These are phyloP conservation scores for Charaxes varanes DNA, from an alignment of 1,140 invertebrate species.

Conservation along the genomic window DNA sequence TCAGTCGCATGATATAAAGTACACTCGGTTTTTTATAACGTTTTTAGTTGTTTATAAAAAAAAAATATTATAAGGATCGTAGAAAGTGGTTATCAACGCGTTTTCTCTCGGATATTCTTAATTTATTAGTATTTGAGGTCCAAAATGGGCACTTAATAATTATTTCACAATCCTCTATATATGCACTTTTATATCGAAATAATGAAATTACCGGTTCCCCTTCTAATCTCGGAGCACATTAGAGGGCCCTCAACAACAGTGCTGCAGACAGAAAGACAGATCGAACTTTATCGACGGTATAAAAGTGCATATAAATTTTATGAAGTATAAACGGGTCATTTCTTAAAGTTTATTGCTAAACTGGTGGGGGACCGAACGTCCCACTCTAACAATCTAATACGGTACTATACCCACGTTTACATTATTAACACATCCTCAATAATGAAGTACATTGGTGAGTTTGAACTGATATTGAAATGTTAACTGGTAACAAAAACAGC, in stretches of 20 bases:
- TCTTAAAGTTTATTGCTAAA: slow-evolving; percentile 54
- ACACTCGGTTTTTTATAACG: no score
- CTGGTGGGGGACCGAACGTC: slow-evolving; percentile 34
- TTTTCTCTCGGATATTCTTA: no score
- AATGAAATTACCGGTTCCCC: slow-evolving; percentile 16
- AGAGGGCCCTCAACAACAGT: slow-evolving; percentile 3
- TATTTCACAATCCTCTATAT: no score
- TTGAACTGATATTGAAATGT: neutral
- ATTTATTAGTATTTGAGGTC: no score
- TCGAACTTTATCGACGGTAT: slow-evolving; percentile 61
- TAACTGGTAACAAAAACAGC: neutral
- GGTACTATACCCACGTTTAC: neutral
- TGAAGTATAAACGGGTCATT: slow-evolving; percentile 64
- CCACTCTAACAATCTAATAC: slow-evolving; percentile 33
- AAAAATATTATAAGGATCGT: no score
- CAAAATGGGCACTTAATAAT: no score
- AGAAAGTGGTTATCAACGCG: no score
- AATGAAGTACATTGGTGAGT: slow-evolving; percentile 22
- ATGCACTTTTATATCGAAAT: slow-evolving; percentile 14
- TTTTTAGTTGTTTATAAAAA: no score
- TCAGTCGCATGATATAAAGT: no score
- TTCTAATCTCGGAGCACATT: slow-evolving; percentile 7
- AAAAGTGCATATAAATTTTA: slow-evolving; percentile 70
- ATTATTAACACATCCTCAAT: neutral
- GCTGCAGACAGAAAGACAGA: slow-evolving; percentile 44